Percentiles rank a stretch among this genome's conserved stretches.
Evolutionary conservation across 2,113 vertebrate species (phyloP).

Genomic region (Chloropsis hardwickii): DNA sequence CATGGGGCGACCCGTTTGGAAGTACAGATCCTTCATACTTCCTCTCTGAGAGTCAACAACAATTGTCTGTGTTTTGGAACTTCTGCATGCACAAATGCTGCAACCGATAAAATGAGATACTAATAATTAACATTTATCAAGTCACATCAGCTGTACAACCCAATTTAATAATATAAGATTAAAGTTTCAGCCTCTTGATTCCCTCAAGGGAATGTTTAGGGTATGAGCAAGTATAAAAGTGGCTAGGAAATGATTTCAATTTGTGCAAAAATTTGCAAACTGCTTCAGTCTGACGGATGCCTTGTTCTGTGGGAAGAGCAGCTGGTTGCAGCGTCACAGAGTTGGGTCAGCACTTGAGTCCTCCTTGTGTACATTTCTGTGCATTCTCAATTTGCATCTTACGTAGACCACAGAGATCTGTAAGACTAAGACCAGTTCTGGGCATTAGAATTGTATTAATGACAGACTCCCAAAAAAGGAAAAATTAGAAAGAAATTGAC

Average conservation of each 20-base stretch:
- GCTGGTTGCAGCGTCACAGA: background rate
- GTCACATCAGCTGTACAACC: background rate
- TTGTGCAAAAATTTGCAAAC: background rate
- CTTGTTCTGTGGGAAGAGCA: background rate
- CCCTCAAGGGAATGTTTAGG: background rate
- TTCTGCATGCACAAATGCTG: background rate
- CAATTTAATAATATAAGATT: background rate
- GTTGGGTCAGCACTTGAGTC: background rate
- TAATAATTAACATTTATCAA: background rate
- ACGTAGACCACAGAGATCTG: background rate
- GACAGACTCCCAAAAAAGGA: background rate
- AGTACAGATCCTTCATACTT: background rate
- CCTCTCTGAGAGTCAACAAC: background rate
- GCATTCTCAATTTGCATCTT: background rate
- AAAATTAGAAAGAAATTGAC: background rate
- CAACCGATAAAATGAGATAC: background rate
- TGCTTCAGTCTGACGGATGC: background rate
- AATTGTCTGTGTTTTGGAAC: background rate
- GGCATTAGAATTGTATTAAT: background rate
- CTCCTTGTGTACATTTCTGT: background rate
- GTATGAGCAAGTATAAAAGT: background rate
- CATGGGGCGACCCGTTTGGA: accelerated
- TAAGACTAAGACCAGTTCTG: background rate
- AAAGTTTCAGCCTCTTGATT: background rate
- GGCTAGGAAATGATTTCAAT: background rate